These are phyloP conservation scores for Cyclargus thomasi DNA, from an alignment of 1,140 invertebrate species.

Conservation along the genomic window DNA sequence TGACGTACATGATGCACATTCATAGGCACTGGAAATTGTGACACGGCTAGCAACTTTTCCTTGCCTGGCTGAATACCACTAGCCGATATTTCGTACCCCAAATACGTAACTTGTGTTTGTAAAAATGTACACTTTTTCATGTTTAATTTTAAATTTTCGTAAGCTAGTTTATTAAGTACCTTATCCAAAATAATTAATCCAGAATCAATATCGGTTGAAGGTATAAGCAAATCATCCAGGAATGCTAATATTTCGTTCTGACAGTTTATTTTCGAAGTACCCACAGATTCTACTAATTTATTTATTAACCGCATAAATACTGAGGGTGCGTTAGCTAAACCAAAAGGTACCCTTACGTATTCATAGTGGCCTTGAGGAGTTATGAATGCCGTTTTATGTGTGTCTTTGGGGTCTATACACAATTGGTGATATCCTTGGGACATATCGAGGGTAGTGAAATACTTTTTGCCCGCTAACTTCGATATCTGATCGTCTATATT, in stretches of 20 bases:
- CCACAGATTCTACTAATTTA: neutral
- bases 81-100: constrained; percentile 23
- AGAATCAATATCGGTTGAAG: neutral
- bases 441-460: constrained; percentile 17
- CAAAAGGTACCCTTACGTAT: constrained; percentile 8
- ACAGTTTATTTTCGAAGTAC: neutral
- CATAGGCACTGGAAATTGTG: neutral
- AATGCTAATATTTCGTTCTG: neutral
- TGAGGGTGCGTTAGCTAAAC: neutral
- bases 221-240: neutral
- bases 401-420: constrained; percentile 4
- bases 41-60: constrained; percentile 34
- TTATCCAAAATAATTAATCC: neutral
- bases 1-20: constrained; percentile 33
- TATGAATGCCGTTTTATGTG: constrained; percentile 15
- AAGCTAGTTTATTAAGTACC: constrained; percentile 15
- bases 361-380: constrained; percentile 25
- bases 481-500: constrained; percentile 3
- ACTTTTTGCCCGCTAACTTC: neutral
- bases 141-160: constrained; percentile 29
- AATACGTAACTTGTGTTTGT: constrained; percentile 19
- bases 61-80: constrained; percentile 37
- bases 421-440: constrained; percentile 12
- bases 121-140: constrained; percentile 29
- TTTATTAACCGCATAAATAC: constrained; percentile 5